Evolutionary conservation across 2,113 vertebrate genomes (phyloP).

Genomic region (Egretta garzetta): DNA sequence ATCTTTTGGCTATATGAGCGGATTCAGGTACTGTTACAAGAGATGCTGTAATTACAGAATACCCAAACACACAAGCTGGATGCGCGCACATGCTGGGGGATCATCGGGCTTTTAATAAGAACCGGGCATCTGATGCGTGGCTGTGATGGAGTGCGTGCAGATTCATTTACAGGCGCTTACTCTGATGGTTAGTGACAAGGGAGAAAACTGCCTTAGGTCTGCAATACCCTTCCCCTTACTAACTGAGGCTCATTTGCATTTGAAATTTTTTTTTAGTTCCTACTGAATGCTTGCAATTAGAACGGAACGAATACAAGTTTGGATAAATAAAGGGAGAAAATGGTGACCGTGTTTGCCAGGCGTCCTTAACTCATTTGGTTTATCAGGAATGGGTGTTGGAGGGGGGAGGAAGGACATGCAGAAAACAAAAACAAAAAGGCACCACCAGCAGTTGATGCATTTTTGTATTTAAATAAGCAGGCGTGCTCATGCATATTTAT

Average conservation of each 20-base stretch:
- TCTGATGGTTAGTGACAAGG: constrained; percentile 52
- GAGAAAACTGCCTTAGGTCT: constrained; percentile 57
- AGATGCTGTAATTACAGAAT: constrained; percentile 47
- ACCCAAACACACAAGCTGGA: constrained; percentile 5
- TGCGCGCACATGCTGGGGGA: constrained; percentile 12
- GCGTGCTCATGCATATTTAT: constrained; percentile 78
- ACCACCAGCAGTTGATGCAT: constrained; percentile 65
- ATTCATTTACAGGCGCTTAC: constrained; percentile 21
- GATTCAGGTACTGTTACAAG: constrained; percentile 47
- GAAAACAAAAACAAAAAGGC: constrained; percentile 18
- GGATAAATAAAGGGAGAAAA: constrained; percentile 29
- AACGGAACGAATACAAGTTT: neutral
- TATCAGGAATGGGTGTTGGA: neutral
- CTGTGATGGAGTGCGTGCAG: constrained; percentile 17
- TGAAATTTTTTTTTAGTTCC: neutral
- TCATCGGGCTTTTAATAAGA: constrained; percentile 23
- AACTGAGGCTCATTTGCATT: constrained; percentile 21
- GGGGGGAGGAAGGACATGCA: constrained; percentile 1
- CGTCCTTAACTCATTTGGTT: constrained; percentile 29
- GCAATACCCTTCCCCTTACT: constrained; percentile 56
- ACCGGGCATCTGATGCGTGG: constrained; percentile 39
- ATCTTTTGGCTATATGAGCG: constrained; percentile 38
- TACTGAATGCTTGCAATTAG: constrained; percentile 17
- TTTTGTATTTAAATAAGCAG: constrained; percentile 77
- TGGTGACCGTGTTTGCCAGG: constrained; percentile 5